These are phyloP conservation scores for Ciconia maguari DNA, from an alignment of 2,113 vertebrate genomes.

Conservation along the genomic window DNA sequence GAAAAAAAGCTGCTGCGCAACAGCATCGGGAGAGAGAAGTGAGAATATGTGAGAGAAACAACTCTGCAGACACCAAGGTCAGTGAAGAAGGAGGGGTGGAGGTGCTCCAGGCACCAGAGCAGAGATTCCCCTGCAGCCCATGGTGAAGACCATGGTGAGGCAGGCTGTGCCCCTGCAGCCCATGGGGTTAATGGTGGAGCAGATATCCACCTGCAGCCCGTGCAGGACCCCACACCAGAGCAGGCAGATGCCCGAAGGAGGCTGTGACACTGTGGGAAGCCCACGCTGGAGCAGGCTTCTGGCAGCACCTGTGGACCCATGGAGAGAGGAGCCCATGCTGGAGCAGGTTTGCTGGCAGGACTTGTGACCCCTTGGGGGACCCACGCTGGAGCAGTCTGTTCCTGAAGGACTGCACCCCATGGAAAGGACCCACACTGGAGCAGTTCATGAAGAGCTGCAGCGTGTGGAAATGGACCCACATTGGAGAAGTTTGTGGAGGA, in stretches of 20 bases:
- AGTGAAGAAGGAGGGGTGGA: background rate
- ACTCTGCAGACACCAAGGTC: background rate
- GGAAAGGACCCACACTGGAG: background rate
- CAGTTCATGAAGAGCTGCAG: background rate
- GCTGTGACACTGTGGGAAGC: background rate
- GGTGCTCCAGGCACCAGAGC: accelerated
- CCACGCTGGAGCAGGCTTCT: background rate
- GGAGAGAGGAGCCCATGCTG: background rate
- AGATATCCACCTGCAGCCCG: background rate
- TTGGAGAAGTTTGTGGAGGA: background rate
- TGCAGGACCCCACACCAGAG: background rate
- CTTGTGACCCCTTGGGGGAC: background rate
- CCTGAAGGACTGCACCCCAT: background rate
- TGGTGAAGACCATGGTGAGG: background rate
- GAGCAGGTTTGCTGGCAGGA: background rate
- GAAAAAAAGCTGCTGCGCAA: too few species aligned
- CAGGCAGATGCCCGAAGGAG: background rate
- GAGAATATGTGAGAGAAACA: background rate
- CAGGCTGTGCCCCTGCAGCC: background rate
- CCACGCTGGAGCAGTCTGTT: background rate
- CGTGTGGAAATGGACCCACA: background rate
- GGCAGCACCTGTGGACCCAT: background rate
- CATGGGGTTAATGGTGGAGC: too few species aligned
- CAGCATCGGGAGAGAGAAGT: background rate
- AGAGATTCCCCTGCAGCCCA: background rate